Base-by-base conservation (phyloP, 2,113 vertebrate genomes). In the Holacanthus passer region DNA sequence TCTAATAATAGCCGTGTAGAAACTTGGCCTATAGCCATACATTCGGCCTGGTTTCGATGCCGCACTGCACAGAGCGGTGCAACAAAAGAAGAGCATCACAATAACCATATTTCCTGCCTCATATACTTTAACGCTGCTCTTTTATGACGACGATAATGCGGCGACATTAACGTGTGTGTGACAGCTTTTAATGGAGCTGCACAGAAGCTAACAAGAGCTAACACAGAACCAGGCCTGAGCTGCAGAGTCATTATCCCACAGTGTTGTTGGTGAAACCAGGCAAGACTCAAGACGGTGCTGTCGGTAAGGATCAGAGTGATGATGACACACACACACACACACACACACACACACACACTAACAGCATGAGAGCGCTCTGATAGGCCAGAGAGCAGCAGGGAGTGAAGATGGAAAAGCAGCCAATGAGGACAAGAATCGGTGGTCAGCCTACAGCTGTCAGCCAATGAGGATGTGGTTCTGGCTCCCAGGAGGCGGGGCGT, bases 331-430 rank as follows among this genome's bases (percentile, higher is more conserved):
- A 35, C 35, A 35, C 71, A 79, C 76, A 75, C 62, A 77, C 77
- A 86, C 69, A 84, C 53, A 66, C 67, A 65, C 66, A 83, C 52
- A 72, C 67, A 65, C 41, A 77, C 12, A 64, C n/a, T 35, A 79
- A 76, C 69, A 88, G 79, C 79, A 62, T 69, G 72, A 68, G 37
- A 64, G 77, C 14, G 11, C 67, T 81, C 70, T 48, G 82, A 90
- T 88, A 79, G 82, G 84, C 76, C 29, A 19, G 35, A 60, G 35
- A 79, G 71, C 90, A 86, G 87, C 88, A 52, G 79, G 87, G 85
- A 83, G 76, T 75, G 77, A 79, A 58, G 71, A 65, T 2, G 19
- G 43, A 48, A 19, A n/a, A 56, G 67, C 89, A 80, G 69, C 89
- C 82, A 92, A 88, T 91, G 11, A 19, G 68, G 14, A 12, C 0